Evolutionary conservation across 2,888 invertebrate genomes (phyloP), one percentile per base, ranked within the genome.

Genomic region (Bombylius major): DNA sequence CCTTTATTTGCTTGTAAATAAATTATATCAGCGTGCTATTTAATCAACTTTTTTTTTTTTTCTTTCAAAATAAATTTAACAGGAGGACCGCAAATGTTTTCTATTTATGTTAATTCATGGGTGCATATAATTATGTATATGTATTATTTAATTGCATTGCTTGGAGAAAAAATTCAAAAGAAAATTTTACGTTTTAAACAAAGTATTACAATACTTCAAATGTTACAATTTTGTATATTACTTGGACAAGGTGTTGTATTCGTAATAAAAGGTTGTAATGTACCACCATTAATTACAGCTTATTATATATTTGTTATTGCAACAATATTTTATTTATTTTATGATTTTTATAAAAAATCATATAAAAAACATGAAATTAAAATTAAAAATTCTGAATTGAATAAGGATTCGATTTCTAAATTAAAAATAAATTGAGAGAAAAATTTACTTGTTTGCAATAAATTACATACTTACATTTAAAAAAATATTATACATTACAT

Each of bases 51-150:
- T 51, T n/a, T n/a, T 42, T 39, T 32, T 23, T 44, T 44, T 8
- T 12, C 5, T 44, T 51, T 44, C 23, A 47, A 23, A 14, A 23
- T 23, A 23, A 23, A 47, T 60, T 56, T 67, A 69, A 49, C 73
- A 87, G 88, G 85, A 65, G 83, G 81, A 23, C 79, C 83, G 71
- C 76, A 81, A 47, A 78, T 83, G 0, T 82, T 84, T 66, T 77
- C 82, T 0, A 76, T 84, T 1, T 76, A 84, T 71, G 65, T 86
- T 51, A 88, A 88, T 69, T 80, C 78, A 51, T 71, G 77, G 1
- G 79, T 88, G 4, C 88, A 88, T 64, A 78, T 86, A 5, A 67
- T 87, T n/a, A 88, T 88, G 87, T 88, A 88, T 67, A 76, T 77
- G 7, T 88, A 88, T 71, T 88, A 88, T 67, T 76, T 86, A 12